phyloP scores from a whole-genome alignment of 2,113 vertebrate species.

The Okapia johnstoni region DNA sequence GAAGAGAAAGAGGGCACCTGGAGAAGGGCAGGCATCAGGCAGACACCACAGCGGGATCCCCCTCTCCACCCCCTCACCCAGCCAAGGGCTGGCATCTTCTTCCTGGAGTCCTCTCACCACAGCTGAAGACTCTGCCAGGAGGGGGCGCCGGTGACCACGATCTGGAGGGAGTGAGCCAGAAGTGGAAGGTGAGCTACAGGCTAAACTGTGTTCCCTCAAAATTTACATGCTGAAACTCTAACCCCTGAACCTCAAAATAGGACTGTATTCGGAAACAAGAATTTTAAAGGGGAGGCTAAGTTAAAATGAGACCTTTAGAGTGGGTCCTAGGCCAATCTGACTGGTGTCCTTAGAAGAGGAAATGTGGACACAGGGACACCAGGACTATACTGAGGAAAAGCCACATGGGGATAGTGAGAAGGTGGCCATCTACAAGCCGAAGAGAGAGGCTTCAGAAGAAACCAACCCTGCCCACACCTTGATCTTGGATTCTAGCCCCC shows the following conservation, averaged over 20 bases:
- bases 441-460: not conserved
- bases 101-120: not conserved
- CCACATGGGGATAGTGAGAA: no score
- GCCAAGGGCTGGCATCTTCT: not conserved
- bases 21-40: not conserved
- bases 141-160: not conserved
- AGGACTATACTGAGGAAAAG: not conserved
- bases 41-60: not conserved
- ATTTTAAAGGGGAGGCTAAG: not conserved
- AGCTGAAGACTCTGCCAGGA: not conserved
- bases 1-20: not conserved
- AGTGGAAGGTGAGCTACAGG: rapidly evolving
- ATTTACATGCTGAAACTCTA: not conserved
- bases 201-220: not conserved
- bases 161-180: not conserved
- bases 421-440: not conserved
- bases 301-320: not conserved
- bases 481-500: not conserved
- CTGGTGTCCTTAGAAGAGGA: not conserved
- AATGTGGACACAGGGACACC: not conserved
- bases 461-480: not conserved
- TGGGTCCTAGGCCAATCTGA: not conserved
- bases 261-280: not conserved
- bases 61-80: no score
- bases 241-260: not conserved